Evolutionary conservation across 1,140 invertebrate species (phyloP), one percentile per base, ranked within the genome.

Genomic region (Listronotus oregonensis): DNA sequence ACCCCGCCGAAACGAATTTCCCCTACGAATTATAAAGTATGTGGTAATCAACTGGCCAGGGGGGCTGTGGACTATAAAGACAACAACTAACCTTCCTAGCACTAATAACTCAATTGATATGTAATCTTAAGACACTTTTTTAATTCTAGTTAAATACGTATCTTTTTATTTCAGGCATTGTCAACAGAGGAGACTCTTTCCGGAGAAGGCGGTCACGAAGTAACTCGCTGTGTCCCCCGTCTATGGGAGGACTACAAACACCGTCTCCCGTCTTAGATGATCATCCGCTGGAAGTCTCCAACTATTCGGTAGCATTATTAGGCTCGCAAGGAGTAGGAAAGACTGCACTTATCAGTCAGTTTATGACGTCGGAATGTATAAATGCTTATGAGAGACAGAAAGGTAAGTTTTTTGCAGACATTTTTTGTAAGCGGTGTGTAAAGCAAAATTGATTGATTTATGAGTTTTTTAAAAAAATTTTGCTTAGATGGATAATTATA

Each of bases 331-430:
- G 93, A 0, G 94, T 96, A 7, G 95, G 95, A 15, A 97, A 96
- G 80, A 92, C 94, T 0, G 89, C 94, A 12, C 84, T 97, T 1
- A 87, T 94, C 70, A 90, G 90, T 67, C 95, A 97, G 81, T 97
- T 97, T 76, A 92, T 94, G 85, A 96, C 94, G 39, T 96, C 93
- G 52, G 95, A 97, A 74, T 95, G 93, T 75, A 95, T 96, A 74
- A 96, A 95, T 75, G 92, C 93, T 15, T 95, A 95, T 74, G 94
- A 96, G 68, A 84, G 89, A 70, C 88, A 89, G 70, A 86, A 85
- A 81, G 88, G 89, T 90, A 61, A 84, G 82, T 50, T 37, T 37
- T 10, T 5, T 37, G 32, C n/a, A n/a, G n/a, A n/a, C n/a, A n/a
- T n/a, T n/a, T n/a, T n/a, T n/a, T n/a, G n/a, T n/a, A n/a, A n/a